These are phyloP conservation scores for Nomada ruficornis DNA, from an alignment of 2,888 invertebrate genomes.

Conservation along the genomic window DNA sequence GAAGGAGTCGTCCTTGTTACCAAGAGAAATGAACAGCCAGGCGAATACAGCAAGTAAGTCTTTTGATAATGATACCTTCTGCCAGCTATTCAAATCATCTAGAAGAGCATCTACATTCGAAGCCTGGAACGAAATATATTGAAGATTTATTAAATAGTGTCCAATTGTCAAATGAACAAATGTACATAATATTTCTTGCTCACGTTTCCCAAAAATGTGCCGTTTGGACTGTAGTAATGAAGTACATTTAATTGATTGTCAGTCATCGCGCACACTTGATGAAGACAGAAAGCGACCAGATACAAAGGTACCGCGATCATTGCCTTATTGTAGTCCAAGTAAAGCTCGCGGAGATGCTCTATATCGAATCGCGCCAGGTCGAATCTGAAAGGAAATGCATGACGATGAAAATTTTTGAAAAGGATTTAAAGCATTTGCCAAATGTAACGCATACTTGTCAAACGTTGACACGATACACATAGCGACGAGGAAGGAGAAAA, in stretches of 20 bases:
- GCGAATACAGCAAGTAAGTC: constrained; percentile 77
- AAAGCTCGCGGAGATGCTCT: constrained; percentile 77
- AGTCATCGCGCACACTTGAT: constrained; percentile 73
- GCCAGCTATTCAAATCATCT: constrained; percentile 76
- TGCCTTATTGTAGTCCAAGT: constrained; percentile 73
- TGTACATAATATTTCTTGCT: constrained; percentile 8
- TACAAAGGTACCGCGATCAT: constrained; percentile 79
- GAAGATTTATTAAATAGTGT: neutral
- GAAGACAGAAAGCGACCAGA: constrained; percentile 76
- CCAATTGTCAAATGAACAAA: neutral
- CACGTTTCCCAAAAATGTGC: constrained; percentile 54
- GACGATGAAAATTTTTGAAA: neutral
- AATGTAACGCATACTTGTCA: constrained; percentile 76
- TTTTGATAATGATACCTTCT: constrained; percentile 76
- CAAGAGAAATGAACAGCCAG: constrained; percentile 79
- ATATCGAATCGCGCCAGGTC: constrained; percentile 77
- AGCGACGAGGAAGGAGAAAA: constrained; percentile 77
- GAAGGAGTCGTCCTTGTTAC: constrained; percentile 78
- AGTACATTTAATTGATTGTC: constrained; percentile 74
- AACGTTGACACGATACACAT: constrained; percentile 78
- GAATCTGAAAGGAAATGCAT: constrained; percentile 69
- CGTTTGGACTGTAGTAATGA: constrained; percentile 67
- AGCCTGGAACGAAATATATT: constrained; percentile 57
- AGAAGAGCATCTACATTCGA: constrained; percentile 57
- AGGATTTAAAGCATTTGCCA: neutral